Conservation (phyloP, 2,113 vertebrate species). For the zebrafish (Danio rerio) region GRCz12tu NC_133183.1:13031001-13031500, state of each 20-base stretch:
- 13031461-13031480: no score
- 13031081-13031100: no score
- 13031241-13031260: slow-evolving; percentile 11
- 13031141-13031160: background rate
- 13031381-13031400: slow-evolving; percentile 27
- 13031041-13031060: no score
- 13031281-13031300: background rate
- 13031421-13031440: slow-evolving; percentile 32
- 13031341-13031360: slow-evolving; percentile 11
- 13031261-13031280: background rate
- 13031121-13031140: background rate
- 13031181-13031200: slow-evolving; percentile 32
- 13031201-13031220: background rate
- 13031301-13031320: background rate
- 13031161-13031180: background rate
- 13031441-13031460: no score
- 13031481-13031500: no score
- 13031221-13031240: background rate
- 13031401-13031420: slow-evolving; percentile 29
- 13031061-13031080: no score
- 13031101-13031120: no score
- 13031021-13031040: no score
- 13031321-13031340: slow-evolving; percentile 7
- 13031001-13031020: no score
- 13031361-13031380: slow-evolving; percentile 5